Conservation (phyloP, 37 sponge, comb jelly and placozoan genomes). For the Amphimedon queenslandica region DNA sequence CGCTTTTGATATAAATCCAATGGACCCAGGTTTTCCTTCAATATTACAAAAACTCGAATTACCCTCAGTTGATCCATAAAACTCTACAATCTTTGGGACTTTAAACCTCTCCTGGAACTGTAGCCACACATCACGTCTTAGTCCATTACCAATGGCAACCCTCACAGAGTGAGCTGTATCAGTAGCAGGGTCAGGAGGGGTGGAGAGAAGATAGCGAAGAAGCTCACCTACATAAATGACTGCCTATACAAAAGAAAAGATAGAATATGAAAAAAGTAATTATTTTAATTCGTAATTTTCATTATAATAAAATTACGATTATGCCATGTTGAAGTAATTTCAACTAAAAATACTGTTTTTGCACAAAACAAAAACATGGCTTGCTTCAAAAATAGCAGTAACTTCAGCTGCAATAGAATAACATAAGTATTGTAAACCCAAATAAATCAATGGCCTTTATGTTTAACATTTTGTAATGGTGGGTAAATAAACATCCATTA, state of each 20-base stretch:
- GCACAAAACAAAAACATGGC: too few species aligned
- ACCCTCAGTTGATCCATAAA: conserved; percentile 88
- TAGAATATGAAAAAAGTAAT: too few species aligned
- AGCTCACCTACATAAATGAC: conserved; percentile 82
- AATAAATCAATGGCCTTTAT: too few species aligned
- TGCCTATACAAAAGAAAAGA: conserved; percentile 25
- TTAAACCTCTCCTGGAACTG: conserved; percentile 65
- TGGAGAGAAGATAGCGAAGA: conserved; percentile 70
- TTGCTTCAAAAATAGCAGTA: too few species aligned
- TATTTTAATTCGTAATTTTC: too few species aligned
- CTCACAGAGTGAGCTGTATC: conserved; percentile 57
- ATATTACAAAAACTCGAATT: conserved; percentile 40
- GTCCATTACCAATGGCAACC: conserved; percentile 77
- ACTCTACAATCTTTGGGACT: conserved; percentile 70
- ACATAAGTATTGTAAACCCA: too few species aligned
- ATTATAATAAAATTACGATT: too few species aligned
- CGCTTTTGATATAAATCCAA: conserved; percentile 28
- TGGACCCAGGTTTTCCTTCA: conserved; percentile 20
- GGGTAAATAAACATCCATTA: too few species aligned
- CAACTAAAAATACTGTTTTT: too few species aligned
- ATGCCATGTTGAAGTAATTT: too few species aligned
- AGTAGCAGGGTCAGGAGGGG: conserved; percentile 40
- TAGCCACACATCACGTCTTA: conserved; percentile 66
- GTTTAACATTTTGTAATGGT: too few species aligned
- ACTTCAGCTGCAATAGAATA: too few species aligned